These are phyloP conservation scores for Apamea anceps DNA, from an alignment of 2,888 invertebrate genomes.

Conservation along the genomic window DNA sequence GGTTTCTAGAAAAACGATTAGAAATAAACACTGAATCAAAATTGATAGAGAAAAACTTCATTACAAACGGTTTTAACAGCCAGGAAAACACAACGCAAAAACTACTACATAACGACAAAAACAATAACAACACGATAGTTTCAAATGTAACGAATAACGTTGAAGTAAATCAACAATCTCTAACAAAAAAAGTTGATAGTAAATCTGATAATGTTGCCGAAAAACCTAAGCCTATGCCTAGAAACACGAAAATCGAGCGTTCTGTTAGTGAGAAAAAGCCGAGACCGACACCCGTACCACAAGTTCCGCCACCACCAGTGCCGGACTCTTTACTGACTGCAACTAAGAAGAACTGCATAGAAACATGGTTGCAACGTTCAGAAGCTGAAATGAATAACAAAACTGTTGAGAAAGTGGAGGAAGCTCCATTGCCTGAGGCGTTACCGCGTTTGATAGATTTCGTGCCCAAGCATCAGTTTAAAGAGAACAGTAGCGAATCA, in stretches of 20 bases:
- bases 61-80: slow-evolving; percentile 71
- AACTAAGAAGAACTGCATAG: slow-evolving; percentile 88
- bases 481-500: slow-evolving; percentile 79
- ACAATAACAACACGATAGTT: slow-evolving; percentile 82
- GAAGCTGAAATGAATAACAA: slow-evolving; percentile 88
- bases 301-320: slow-evolving; percentile 75
- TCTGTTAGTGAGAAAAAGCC: slow-evolving; percentile 83
- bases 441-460: slow-evolving; percentile 93
- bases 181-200: slow-evolving; percentile 70
- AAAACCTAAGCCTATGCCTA: slow-evolving; percentile 90
- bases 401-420: slow-evolving; percentile 82
- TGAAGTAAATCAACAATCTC: slow-evolving; percentile 70
- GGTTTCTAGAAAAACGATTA: slow-evolving; percentile 79
- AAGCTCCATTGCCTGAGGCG: slow-evolving; percentile 83
- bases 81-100: slow-evolving; percentile 69
- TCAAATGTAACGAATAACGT: slow-evolving; percentile 63
- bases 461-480: slow-evolving; percentile 91
- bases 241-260: slow-evolving; percentile 87
- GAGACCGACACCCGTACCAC: slow-evolving; percentile 79
- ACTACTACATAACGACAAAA: slow-evolving; percentile 82
- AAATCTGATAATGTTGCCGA: slow-evolving; percentile 80
- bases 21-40: slow-evolving; percentile 76
- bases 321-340: slow-evolving; percentile 84
- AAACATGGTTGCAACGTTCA: slow-evolving; percentile 87
- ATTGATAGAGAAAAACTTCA: slow-evolving; percentile 71